A percentile compares a stretch with the other conserved stretches of the same genome.
Conservation (phyloP, 1,140 invertebrate genomes). For the Cotesia glomerata region DNA sequence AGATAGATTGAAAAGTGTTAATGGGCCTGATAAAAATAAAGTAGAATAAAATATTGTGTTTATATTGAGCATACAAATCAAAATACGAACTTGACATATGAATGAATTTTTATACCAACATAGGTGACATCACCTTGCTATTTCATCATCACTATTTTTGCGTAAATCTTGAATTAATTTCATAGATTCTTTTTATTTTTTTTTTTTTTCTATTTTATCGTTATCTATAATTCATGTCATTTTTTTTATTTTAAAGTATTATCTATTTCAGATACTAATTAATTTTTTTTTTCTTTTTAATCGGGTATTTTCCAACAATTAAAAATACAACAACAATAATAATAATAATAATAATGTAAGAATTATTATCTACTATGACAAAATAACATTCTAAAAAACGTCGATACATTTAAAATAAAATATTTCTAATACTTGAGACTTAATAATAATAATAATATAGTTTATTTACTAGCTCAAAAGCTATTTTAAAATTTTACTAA, state of each 20-base stretch:
- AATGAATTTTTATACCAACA: slow-evolving; percentile 5
- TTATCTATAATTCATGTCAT: not conserved
- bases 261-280: not conserved
- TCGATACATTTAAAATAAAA: too few species aligned
- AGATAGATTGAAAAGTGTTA: not conserved
- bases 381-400: too few species aligned
- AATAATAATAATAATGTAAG: too few species aligned
- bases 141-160: not conserved
- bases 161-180: not conserved
- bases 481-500: too few species aligned
- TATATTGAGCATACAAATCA: not conserved
- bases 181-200: not conserved
- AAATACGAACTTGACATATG: not conserved
- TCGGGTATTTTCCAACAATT: too few species aligned
- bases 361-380: too few species aligned
- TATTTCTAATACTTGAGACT: too few species aligned
- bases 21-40: not conserved
- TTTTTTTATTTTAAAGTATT: not conserved
- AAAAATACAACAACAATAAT: too few species aligned
- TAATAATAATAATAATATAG: too few species aligned
- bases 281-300: not conserved
- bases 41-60: not conserved
- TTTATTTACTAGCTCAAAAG: too few species aligned
- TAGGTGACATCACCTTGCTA: not conserved
- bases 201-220: not conserved